Base-by-base conservation (phyloP, 1,140 invertebrate species). In the Phenacoccus solenopsis region DNA sequence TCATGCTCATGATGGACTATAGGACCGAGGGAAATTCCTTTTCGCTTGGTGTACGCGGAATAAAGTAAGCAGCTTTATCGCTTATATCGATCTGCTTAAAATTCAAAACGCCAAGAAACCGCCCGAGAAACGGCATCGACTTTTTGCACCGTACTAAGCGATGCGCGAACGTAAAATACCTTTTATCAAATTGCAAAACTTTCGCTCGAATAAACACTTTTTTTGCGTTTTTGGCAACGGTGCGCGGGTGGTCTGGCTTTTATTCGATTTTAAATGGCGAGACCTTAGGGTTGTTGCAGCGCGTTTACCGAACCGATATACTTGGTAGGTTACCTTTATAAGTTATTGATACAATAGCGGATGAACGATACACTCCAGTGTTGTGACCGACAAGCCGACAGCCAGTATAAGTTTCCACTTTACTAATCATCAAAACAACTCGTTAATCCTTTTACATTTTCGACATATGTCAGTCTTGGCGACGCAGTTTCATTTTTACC, bases 371-470 rank as follows among this genome's bases (percentile, higher is more conserved):
- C 16, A 49, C 38, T 49, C 38, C 5, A 49, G 16, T 49, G 38
- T 49, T 49, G 38, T 49, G 38, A 49, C 38, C 38, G 38, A 49
- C 38, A 9, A n/a, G 5, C 38, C 38, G 38, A 49, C 16, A 49
- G 20, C 38, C 3, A 49, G 20, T 9, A 16, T n/a, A 49, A 49
- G 38, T 49, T 49, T 49, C 38, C 38, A 49, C 38, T 49, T 49
- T 49, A 49, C 38, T 49, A 49, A 49, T 49, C 38, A 49, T 49
- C 38, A 49, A 49, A 49, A 49, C 38, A 49, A 49, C 38, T 49
- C 38, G 38, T 49, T 49, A 49, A 49, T 49, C 38, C 38, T 49
- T 49, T 49, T 49, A 49, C 38, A 16, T 49, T 49, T 49, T n/a
- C 13, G 38, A 49, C 38, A 49, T 49, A 49, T 49, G 38, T 49